Conservation (phyloP, 2,888 invertebrate species). For the Dichetophora obliterata region DNA sequence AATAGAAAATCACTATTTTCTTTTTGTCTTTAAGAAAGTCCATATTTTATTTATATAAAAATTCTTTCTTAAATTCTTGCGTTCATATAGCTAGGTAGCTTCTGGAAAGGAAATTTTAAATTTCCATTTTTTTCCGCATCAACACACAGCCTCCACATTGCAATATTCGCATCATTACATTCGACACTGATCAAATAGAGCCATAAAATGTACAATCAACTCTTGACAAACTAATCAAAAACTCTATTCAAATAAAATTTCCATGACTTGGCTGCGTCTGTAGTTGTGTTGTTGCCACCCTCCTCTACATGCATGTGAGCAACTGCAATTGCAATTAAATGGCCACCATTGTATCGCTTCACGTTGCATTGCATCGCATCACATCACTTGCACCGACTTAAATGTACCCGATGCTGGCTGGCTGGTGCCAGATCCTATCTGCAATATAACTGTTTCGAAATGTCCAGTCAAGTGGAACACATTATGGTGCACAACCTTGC, state of each 20-base stretch:
- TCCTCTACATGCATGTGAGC: not conserved
- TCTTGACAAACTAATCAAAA: constrained; percentile 39
- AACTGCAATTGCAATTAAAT: constrained; percentile 26
- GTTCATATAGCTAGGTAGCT: no score
- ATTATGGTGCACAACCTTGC: constrained; percentile 15
- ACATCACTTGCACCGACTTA: no score
- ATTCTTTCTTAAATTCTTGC: no score
- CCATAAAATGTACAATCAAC: constrained; percentile 18
- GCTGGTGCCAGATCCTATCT: no score
- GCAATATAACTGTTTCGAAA: constrained; percentile 26
- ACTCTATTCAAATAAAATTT: constrained; percentile 30
- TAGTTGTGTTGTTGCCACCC: not conserved
- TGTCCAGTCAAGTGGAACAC: constrained; percentile 28
- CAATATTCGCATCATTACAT: not conserved
- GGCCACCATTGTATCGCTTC: not conserved
- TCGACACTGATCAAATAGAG: constrained; percentile 9
- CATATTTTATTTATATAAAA: no score
- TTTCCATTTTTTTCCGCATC: not conserved
- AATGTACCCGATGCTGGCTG: no score
- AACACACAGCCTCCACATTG: not conserved
- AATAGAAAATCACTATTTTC: no score
- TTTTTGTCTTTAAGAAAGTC: no score
- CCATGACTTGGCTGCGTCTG: not conserved
- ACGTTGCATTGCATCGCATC: not conserved
- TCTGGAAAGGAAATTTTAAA: not conserved